Evolutionary conservation across 2,888 invertebrate genomes (phyloP).

Genomic region (Bursaphelenchus okinawaensis): DNA sequence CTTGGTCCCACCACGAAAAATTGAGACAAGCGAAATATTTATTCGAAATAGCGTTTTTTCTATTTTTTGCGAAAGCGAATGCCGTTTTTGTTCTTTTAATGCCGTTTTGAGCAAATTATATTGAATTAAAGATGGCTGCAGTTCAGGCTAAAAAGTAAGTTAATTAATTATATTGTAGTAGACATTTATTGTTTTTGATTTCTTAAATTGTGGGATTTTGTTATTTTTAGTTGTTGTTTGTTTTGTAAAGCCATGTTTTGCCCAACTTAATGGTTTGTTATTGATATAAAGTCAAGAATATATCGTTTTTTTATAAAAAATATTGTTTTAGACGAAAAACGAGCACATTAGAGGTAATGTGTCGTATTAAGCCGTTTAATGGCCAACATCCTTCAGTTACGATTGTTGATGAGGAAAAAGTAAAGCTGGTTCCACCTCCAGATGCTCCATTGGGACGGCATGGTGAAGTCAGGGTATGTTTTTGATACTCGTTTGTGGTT

Average conservation of each 20-base stretch:
- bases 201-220: no score
- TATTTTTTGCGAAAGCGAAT: not conserved
- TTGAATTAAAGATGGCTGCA: not conserved
- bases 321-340: not conserved
- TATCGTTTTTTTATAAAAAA: not conserved
- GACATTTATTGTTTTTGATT: no score
- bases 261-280: not conserved
- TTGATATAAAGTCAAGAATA: no score
- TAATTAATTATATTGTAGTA: no score
- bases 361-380: constrained; percentile 41
- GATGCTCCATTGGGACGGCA: constrained; percentile 10
- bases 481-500: not conserved
- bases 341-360: constrained; percentile 39
- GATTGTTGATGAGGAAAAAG: constrained; percentile 33
- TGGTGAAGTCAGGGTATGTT: constrained; percentile 29
- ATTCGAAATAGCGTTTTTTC: not conserved
- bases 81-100: not conserved
- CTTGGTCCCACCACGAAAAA: not conserved
- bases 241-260: no score
- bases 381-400: constrained; percentile 36
- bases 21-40: not conserved
- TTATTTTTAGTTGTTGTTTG: no score
- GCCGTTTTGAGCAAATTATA: not conserved
- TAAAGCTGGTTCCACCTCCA: constrained; percentile 35
- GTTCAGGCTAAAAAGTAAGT: not conserved